Base-by-base conservation (phyloP, 2,888 invertebrate species). In the Mythimna ferrago region DNA sequence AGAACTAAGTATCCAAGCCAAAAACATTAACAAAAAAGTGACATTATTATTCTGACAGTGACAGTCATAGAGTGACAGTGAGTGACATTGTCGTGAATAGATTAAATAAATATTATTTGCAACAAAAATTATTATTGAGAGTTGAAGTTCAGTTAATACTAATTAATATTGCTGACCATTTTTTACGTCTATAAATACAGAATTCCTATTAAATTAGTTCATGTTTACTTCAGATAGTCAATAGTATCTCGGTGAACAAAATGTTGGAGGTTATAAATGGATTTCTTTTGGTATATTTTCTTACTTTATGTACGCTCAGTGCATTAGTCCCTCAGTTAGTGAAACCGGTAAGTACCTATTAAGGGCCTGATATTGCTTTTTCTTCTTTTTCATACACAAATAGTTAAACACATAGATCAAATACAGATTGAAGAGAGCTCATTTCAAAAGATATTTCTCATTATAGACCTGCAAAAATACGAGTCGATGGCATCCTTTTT, bases 231-330 rank as follows among this genome's bases (percentile, higher is more conserved):
- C 19, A 41, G 9, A 38, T 35, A 51, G 11, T 38, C n/a, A 21
- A 2, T 54, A 35, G 1, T 51, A 19, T 6, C 19, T 58, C 16
- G 56, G 16, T 44, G 10, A 66, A 53, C 51, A 81, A 65, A 82
- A 96, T 96, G 96, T 91, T 96, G 80, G 95, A 96, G 90, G 91
- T 95, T 90, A 89, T 94, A 78, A 95, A 95, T 91, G 95, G 95
- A 75, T 92, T 93, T 85, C 91, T 96, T 66, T 88, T 96, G 65
- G 76, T 95, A 74, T 94, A 96, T 87, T 95, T 96, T 78, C 86
- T 96, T 26, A 75, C 93, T 78, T 89, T 97, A 69, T 96, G 96
- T 86, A 92, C 95, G 21, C 82, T 96, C 2, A 96, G 95, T 87
- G 93, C 94, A 60, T 90, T 96, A 81, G 92, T 96, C 32, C 94